Percentiles rank a stretch among this genome's conserved stretches.
These are phyloP conservation scores for Corythornis cristatus DNA, from an alignment of 2,113 vertebrate genomes.

Conservation along the genomic window DNA sequence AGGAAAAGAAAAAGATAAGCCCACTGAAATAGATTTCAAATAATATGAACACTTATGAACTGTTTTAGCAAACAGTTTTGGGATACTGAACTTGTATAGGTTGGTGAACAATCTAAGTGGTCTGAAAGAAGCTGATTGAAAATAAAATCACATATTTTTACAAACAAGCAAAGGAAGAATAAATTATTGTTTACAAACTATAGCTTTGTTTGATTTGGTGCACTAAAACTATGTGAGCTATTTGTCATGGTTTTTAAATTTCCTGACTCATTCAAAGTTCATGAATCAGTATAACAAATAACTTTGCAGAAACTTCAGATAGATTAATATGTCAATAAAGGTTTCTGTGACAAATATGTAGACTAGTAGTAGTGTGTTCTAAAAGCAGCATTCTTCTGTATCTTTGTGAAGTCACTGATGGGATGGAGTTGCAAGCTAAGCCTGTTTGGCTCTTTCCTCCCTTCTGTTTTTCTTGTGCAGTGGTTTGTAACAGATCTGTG, in stretches of 20 bases:
- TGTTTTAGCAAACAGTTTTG: not conserved
- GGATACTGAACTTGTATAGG: not conserved
- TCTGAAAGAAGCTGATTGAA: not conserved
- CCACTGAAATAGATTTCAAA: not conserved
- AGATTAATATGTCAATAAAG: conserved; percentile 63
- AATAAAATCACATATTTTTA: not conserved
- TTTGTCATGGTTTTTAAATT: not conserved
- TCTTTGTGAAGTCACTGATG: not conserved
- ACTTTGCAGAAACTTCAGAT: not conserved
- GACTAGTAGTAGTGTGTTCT: not conserved
- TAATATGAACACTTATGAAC: not conserved
- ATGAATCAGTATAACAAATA: not conserved
- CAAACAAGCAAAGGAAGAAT: not conserved
- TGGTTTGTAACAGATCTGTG: not conserved
- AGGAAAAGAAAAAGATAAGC: not conserved
- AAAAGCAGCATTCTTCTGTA: not conserved
- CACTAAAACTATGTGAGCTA: not conserved
- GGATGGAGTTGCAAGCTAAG: not conserved
- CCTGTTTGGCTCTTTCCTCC: not conserved
- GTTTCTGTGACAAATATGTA: not conserved
- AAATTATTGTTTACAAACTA: not conserved
- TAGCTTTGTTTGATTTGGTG: not conserved
- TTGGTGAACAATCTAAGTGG: not conserved
- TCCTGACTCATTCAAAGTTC: conserved; percentile 56
- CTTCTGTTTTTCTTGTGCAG: not conserved